phyloP scores from a whole-genome alignment of 1,140 invertebrate genomes.

The Lordiphosa collinella region DNA sequence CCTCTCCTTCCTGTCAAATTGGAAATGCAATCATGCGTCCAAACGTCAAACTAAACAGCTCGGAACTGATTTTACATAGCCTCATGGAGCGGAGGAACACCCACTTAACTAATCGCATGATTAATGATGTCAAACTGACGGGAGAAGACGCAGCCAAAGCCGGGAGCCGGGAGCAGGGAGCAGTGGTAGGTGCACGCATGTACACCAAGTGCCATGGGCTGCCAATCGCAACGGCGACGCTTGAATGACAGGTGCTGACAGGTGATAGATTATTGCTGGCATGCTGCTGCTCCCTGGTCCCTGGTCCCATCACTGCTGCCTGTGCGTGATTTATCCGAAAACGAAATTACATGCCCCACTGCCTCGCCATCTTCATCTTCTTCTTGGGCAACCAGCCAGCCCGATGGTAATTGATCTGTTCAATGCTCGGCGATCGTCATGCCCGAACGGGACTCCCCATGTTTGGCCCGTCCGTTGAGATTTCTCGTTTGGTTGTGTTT shows the following conservation, averaged over 20 bases:
- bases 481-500: neutral
- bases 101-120: constrained; percentile 79
- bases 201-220: constrained; percentile 26
- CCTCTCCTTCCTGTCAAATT: constrained; percentile 53
- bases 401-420: constrained; percentile 66
- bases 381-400: constrained; percentile 24
- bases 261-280: constrained; percentile 78
- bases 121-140: constrained; percentile 77
- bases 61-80: constrained; percentile 70
- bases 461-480: neutral
- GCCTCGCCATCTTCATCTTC: constrained; percentile 1
- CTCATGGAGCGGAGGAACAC: constrained; percentile 45
- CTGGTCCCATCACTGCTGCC: constrained; percentile 6
- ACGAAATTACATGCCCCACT: constrained; percentile 42
- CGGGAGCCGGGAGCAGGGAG: no score
- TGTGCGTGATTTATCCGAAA: constrained; percentile 70
- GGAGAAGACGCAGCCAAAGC: constrained; percentile 20
- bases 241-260: constrained; percentile 79
- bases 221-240: constrained; percentile 76
- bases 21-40: constrained; percentile 75
- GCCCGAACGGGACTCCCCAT: constrained; percentile 63
- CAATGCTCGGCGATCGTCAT: constrained; percentile 55
- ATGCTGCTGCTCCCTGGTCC: constrained; percentile 18
- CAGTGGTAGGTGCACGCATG: constrained; percentile 9
- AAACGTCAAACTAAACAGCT: constrained; percentile 78